Base-by-base conservation (phyloP, 1,140 invertebrate species). In the Trichoplusia ni region DNA sequence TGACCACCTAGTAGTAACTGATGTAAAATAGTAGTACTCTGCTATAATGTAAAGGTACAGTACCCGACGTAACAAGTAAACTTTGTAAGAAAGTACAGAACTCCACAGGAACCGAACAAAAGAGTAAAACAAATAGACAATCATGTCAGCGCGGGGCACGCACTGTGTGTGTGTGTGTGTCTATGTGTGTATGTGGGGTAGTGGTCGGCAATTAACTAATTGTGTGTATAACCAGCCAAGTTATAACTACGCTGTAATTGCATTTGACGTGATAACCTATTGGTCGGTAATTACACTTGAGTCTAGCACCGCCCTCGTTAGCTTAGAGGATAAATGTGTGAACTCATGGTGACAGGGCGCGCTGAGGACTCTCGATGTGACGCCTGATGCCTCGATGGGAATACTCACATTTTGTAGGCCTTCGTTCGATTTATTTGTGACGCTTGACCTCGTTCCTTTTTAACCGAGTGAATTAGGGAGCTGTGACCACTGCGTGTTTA, bases 131-230 rank as follows among this genome's bases (percentile, higher is more conserved):
- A 31, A 33, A 13, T 11, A 59, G 27, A 33, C 38, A 38, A 59
- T 13, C 25, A 23, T 44, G 23, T 19, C 14, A 31, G 38, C 21
- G 4, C 11, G 35, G 51, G 54, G 33, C 51, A 27, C 33, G 21
- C 19, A 5, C 11, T 25, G 51, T 2, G 40, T 7, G 44, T 0
- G 37, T 23, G 2, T 9, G 18, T 37, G 40, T 44, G 29, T 8
- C 8, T n/a, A 21, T 40, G 8, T 21, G 51, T 13, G 14, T n/a
- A n/a, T n/a, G n/a, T n/a, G 31, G 29, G 21, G 51, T 25, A 19
- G 23, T 9, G 25, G 25, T 13, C 51, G 19, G 38, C 38, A 59
- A 59, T 59, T 33, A 59, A 59, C 38, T 59, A 59, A 59, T 59
- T 59, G 54, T 59, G 54, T 42, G 38, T 44, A 44, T 44, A 44